Percentiles rank a stretch among this genome's conserved stretches.
Conservation (phyloP, 2,113 vertebrate species). For the Sinocyclocheilus anshuiensis region DNA sequence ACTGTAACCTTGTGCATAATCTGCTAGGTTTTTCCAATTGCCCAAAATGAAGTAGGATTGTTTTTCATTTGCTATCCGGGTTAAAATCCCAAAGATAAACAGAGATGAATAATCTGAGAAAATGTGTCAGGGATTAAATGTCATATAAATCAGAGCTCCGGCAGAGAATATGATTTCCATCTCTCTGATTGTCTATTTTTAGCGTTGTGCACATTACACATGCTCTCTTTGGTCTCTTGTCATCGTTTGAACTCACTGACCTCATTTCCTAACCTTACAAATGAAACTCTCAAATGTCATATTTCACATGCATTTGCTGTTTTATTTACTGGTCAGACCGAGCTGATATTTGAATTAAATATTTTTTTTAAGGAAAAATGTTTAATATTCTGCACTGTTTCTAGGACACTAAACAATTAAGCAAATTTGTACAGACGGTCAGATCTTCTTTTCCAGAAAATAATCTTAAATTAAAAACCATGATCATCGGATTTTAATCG, state of each 20-base stretch:
- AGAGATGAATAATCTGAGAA: not conserved
- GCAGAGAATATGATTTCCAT: not conserved
- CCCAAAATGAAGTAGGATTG: not conserved
- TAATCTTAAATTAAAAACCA: not conserved
- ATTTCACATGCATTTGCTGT: not conserved
- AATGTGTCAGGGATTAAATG: not conserved
- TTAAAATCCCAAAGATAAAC: not conserved
- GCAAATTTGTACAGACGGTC: not conserved
- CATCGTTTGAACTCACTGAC: not conserved
- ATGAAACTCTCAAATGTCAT: not conserved
- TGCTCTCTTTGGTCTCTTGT: constrained; percentile 25
- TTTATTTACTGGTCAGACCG: not conserved
- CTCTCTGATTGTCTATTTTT: constrained; percentile 4
- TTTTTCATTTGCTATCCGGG: not conserved
- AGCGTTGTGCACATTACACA: constrained; percentile 24
- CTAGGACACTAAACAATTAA: constrained; percentile 12
- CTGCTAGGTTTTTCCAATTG: not conserved
- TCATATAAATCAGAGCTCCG: not conserved
- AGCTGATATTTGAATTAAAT: not conserved
- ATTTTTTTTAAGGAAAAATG: not conserved
- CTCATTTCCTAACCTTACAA: not conserved
- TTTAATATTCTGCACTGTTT: not conserved
- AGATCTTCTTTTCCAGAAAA: not conserved
- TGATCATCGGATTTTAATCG: not conserved
- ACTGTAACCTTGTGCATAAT: not conserved